Evolutionary conservation across 2,113 vertebrate genomes (phyloP), one percentile per base, ranked within the genome.

Genomic region (Leptosomus discolor): DNA sequence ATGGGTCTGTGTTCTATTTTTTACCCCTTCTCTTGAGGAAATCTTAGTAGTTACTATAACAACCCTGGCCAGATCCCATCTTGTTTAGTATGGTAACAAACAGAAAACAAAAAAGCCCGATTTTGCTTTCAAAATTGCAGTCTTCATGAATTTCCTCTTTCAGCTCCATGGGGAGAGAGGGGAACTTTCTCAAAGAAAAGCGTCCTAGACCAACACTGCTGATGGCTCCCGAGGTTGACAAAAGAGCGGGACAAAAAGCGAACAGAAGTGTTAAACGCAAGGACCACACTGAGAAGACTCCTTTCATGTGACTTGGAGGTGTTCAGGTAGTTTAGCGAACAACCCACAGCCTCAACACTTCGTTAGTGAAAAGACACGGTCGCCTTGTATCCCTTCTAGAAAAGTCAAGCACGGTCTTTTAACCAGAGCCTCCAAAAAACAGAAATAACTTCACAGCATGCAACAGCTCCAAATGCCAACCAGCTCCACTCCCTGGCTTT

Each of bases 41-140:
- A 92, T 97, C 96, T 98, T 61, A 92, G 73, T 71, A 97, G 98
- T 98, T 98, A 97, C 98, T 97, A 98, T 98, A 98, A 98, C 98
- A 98, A 98, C 98, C 94, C 96, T 98, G 98, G 98, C 98, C 95
- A 45, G 91, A 74, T 85, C 97, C 98, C 98, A 98, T 97, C 97
- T 92, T 95, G 92, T 96, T 90, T 58, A 90, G 96, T 71, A 58
- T 4, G 68, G 93, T 76, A 90, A 96, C 96, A 96, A 98, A 95
- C 56, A 95, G 92, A 70, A 76, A 91, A 95, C 91, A 89, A 88
- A 82, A 87, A 80, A 60, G 80, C 79, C 60, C 4, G 4, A 22
- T 46, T 61, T 82, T 5, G 75, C 76, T 88, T 93, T 85, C 56
- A 53, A 83, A 85, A 56, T 4, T 15, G 2, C 58, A 60, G 61